Evolutionary conservation across 2,888 invertebrate species (phyloP).

Genomic region (Drosophila borealis): DNA sequence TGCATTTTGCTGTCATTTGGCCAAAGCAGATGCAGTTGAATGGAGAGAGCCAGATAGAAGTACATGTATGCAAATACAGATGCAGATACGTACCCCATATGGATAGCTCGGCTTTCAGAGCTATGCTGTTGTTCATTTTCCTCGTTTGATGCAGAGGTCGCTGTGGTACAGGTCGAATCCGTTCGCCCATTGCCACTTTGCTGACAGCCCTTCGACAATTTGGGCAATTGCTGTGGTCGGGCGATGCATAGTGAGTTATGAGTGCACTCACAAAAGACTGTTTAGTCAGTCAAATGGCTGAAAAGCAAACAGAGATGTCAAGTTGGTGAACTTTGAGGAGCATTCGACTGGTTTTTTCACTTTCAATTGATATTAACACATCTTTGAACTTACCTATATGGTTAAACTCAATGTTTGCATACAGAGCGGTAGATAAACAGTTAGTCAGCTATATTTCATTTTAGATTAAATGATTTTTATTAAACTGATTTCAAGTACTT

Average conservation of each 20-base stretch:
- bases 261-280: not conserved
- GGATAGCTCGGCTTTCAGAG: not conserved
- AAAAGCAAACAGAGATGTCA: conserved; percentile 4
- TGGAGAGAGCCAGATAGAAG: not conserved
- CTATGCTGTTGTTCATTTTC: conserved; percentile 20
- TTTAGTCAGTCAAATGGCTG: not conserved
- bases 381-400: no score
- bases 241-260: conserved; percentile 4
- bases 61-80: not conserved
- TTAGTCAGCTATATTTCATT: not conserved
- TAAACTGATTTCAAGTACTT: no score
- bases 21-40: conserved; percentile 14
- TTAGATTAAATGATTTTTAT: not conserved
- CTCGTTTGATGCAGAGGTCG: conserved; percentile 6
- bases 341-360: not conserved
- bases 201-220: conserved; percentile 9
- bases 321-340: not conserved
- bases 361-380: not conserved
- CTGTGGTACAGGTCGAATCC: conserved; percentile 12
- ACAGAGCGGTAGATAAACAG: no score
- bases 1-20: conserved; percentile 20
- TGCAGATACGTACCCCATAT: not conserved
- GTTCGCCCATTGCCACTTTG: conserved; percentile 8
- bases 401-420: not conserved
- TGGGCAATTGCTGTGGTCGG: not conserved